phyloP scores from a whole-genome alignment of 1,140 invertebrate genomes.

The Hyposmocoma kahamanoa region DNA sequence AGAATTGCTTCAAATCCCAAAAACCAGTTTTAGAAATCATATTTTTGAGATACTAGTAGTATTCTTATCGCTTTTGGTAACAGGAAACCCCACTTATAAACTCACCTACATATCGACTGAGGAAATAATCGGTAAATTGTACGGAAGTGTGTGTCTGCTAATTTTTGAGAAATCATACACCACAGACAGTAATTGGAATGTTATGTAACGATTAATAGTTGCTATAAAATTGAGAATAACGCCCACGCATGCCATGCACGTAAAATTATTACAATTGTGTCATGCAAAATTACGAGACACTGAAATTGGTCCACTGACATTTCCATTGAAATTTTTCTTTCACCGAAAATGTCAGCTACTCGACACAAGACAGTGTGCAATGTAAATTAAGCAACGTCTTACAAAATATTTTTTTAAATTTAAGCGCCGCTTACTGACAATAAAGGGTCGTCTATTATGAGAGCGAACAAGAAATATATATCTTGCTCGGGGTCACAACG shows the following conservation, averaged over 20 bases:
- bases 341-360: background rate
- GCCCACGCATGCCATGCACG: conserved; percentile 15
- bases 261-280: conserved; percentile 16
- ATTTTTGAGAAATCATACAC: conserved; percentile 18
- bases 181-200: conserved; percentile 20
- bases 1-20: no score
- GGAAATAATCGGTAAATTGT: conserved; percentile 26
- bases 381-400: background rate
- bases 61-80: no score
- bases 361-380: background rate
- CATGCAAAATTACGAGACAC: conserved; percentile 7
- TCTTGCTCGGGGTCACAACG: background rate
- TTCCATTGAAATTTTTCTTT: background rate
- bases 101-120: conserved; percentile 22
- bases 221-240: conserved; percentile 14
- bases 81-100: conserved; percentile 19
- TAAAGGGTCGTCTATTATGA: no score
- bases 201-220: conserved; percentile 16
- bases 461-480: background rate
- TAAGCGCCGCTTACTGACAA: background rate
- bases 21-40: no score
- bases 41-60: no score
- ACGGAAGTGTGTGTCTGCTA: conserved; percentile 30
- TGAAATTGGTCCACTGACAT: background rate
- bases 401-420: background rate